phyloP scores from a whole-genome alignment of 2,797 vertebrate genomes.

The Darevskia nairensis region DNA sequence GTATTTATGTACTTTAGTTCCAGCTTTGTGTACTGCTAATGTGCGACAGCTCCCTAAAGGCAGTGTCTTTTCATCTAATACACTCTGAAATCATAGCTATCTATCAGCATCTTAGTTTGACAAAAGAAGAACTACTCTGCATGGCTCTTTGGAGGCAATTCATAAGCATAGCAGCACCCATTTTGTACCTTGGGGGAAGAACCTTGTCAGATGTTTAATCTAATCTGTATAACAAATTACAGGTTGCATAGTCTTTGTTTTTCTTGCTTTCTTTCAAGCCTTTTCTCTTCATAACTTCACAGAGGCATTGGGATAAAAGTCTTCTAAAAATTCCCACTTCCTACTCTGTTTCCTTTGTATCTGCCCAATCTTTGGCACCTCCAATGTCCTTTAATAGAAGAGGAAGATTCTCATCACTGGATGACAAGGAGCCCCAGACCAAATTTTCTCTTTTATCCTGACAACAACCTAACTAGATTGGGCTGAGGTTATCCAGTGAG shows the following conservation, averaged over 20 bases:
- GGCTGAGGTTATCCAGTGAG: not conserved
- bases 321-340: slow-evolving; percentile 7
- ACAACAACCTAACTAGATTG: not conserved
- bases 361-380: not conserved
- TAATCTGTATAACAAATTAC: slow-evolving; percentile 50
- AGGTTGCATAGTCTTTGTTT: not conserved
- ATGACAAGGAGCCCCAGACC: not conserved
- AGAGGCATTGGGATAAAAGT: not conserved
- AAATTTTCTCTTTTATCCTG: not conserved
- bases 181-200: slow-evolving; percentile 33
- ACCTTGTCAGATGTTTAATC: slow-evolving; percentile 36
- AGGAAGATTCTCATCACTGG: not conserved
- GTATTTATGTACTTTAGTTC: slow-evolving; percentile 32
- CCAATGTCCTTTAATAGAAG: not conserved
- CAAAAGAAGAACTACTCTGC: slow-evolving; percentile 26
- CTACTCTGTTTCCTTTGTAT: not conserved
- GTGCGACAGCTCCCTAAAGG: not conserved
- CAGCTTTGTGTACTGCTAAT: slow-evolving; percentile 9
- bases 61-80: slow-evolving; percentile 26
- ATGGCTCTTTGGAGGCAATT: slow-evolving; percentile 46
- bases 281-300: slow-evolving; percentile 17
- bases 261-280: not conserved
- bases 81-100: slow-evolving; percentile 23
- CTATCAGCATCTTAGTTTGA: slow-evolving; percentile 40
- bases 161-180: slow-evolving; percentile 28